A percentile compares a stretch with the other conserved stretches of the same genome.
Evolutionary conservation across 2,113 vertebrate genomes (phyloP).

Genomic region (Perca fluviatilis): DNA sequence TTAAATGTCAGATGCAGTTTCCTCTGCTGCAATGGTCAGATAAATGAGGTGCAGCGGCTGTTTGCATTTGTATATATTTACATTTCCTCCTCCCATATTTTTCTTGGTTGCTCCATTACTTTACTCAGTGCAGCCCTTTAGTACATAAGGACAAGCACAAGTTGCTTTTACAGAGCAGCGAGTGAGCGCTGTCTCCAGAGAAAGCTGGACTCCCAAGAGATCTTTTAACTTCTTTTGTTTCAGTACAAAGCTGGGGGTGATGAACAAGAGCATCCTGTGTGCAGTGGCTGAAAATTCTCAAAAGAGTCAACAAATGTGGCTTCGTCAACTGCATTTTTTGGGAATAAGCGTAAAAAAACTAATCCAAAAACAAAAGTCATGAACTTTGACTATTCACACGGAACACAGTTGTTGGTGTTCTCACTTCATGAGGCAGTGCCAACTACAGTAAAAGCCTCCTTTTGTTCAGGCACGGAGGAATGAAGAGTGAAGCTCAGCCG

Average conservation of each 20-base stretch:
- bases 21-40: slow-evolving; percentile 28
- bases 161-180: background rate
- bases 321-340: background rate
- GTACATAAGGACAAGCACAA: background rate
- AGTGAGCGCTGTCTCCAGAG: background rate
- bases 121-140: background rate
- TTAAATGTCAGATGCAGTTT: slow-evolving; percentile 39
- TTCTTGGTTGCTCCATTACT: no score
- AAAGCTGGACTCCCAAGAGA: background rate
- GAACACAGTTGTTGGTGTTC: background rate
- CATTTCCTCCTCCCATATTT: background rate
- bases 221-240: background rate
- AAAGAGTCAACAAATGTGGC: background rate
- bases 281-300: background rate
- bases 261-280: background rate
- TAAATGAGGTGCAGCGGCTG: slow-evolving; percentile 22
- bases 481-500: background rate
- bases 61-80: background rate
- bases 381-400: slow-evolving; percentile 12
- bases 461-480: slow-evolving; percentile 11
- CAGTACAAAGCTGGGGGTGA: background rate
- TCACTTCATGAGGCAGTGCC: background rate
- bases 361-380: background rate
- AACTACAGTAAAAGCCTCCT: slow-evolving; percentile 6
- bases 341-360: slow-evolving; percentile 26